Evolutionary conservation across 2,888 invertebrate genomes (phyloP), one percentile per base, ranked within the genome.

Genomic region (Sussaba pulchella): DNA sequence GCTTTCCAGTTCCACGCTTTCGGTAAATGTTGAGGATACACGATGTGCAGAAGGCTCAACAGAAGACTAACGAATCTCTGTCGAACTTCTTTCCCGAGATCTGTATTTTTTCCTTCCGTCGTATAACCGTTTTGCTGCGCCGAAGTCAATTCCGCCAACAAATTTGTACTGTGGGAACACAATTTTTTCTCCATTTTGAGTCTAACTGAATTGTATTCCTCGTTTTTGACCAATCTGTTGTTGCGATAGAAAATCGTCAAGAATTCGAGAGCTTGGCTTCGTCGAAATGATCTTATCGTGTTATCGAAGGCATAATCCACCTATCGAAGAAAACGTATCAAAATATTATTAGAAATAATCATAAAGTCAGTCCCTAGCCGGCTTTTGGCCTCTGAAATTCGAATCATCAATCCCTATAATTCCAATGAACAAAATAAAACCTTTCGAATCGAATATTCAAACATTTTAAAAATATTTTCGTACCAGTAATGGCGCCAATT

Each of bases 181-280:
- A 95, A 93, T 59, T 89, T 90, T 0, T 87, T 88, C 86, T 95
- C 95, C 67, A 94, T 86, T 67, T 92, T 74, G 10, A 81, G 90
- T 8, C 90, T 84, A 64, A 94, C 86, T 69, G 92, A 92, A 31
- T 84, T 86, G 14, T 92, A 84, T 17, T 91, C 88, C 45, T 88
- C 88, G n/a, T 93, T 92, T 82, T 93, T 93, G 36, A 93, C 88
- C 45, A 93, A 88, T 85, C 95, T 93, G 12, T 94, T 91, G 85
- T 95, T 94, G 61, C 93, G 93, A 89, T 95, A 96, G 83, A 96
- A 95, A 2, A 94, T 92, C n/a, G 93, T 92, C 57, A 96, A 89
- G 76, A 96, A 91, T 87, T 96, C 95, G 0, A 95, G 87, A 0
- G 95, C 95, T 92, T 96, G 96, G 81, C 94, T 94, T 52, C 95